Conservation (phyloP, 2,888 invertebrate species). For the Notodonta dromedarius region DNA sequence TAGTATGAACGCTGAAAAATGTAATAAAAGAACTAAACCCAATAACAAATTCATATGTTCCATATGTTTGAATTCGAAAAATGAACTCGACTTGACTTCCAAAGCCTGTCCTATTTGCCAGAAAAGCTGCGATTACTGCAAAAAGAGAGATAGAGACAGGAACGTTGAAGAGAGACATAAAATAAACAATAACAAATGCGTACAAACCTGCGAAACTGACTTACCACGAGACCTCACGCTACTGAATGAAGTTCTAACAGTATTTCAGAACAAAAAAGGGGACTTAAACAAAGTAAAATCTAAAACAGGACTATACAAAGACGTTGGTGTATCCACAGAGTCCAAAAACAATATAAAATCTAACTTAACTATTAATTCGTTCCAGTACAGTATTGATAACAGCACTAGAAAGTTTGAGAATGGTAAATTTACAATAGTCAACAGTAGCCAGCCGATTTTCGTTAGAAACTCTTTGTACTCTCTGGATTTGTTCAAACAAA, state of each 20-base stretch:
- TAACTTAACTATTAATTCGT: constrained; percentile 44
- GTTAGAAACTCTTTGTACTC: constrained; percentile 43
- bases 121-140: constrained; percentile 26
- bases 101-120: constrained; percentile 55
- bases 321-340: constrained; percentile 58
- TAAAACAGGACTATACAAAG: constrained; percentile 55
- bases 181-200: constrained; percentile 38
- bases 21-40: constrained; percentile 26
- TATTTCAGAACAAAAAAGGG: constrained; percentile 67
- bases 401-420: constrained; percentile 29
- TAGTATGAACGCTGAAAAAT: constrained; percentile 35
- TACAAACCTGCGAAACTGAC: constrained; percentile 60
- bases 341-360: constrained; percentile 30
- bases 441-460: constrained; percentile 49
- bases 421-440: constrained; percentile 55
- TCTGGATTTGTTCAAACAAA: constrained; percentile 58
- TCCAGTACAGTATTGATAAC: constrained; percentile 58
- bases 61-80: constrained; percentile 57
- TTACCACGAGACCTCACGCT: constrained; percentile 56
- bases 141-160: constrained; percentile 22
- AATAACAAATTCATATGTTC: constrained; percentile 59
- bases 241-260: constrained; percentile 71
- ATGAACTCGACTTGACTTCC: constrained; percentile 23
- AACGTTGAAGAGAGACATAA: constrained; percentile 2
- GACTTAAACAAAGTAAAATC: constrained; percentile 33